These are phyloP conservation scores for Conus betulinus DNA, from an alignment of 1,140 invertebrate genomes.

Conservation along the genomic window DNA sequence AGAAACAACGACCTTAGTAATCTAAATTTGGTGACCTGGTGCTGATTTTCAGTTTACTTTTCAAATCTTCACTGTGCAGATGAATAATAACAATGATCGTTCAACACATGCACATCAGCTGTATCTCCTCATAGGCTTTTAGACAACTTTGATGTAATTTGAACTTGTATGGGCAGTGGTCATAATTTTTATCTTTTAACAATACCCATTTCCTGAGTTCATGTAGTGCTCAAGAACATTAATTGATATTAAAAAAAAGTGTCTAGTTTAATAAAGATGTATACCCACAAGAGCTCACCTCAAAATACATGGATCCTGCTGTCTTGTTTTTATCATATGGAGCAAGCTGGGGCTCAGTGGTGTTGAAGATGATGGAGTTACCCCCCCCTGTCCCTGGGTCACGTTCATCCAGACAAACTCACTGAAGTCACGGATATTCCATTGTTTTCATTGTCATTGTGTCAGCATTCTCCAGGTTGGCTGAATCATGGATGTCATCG, in stretches of 20 bases:
- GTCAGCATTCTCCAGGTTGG: conserved; percentile 47
- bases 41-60: too few species aligned
- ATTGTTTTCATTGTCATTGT: conserved; percentile 18
- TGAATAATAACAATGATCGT: too few species aligned
- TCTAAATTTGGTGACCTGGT: too few species aligned
- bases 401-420: conserved; percentile 55
- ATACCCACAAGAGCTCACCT: conserved; percentile 2
- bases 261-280: not conserved
- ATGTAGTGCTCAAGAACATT: too few species aligned
- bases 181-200: too few species aligned
- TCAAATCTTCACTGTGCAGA: too few species aligned
- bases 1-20: too few species aligned
- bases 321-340: not conserved
- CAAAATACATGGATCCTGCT: conserved; percentile 28
- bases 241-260: not conserved
- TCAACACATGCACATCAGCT: too few species aligned
- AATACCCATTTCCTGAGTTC: too few species aligned
- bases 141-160: too few species aligned
- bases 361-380: conserved; percentile 46
- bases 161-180: too few species aligned
- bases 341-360: not conserved
- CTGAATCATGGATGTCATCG: conserved; percentile 63
- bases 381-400: conserved; percentile 1
- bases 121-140: too few species aligned
- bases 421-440: conserved; percentile 55